phyloP scores from a whole-genome alignment of 92 coral and sea anemone genomes.

The Zoanthus sansibaricus region DNA sequence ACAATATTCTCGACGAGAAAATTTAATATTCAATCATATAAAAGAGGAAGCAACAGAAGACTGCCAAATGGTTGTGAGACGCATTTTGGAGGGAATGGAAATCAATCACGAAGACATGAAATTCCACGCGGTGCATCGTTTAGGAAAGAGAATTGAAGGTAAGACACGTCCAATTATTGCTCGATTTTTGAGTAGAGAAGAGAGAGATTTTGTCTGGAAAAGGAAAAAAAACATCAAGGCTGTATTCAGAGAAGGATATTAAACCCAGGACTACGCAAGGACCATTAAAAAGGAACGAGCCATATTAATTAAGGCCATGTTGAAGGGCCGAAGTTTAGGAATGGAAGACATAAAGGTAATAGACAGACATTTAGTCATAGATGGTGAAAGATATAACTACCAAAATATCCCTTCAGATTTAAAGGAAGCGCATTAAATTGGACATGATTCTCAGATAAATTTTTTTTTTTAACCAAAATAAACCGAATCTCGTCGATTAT shows the following conservation, averaged over 20 bases:
- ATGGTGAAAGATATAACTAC: neutral
- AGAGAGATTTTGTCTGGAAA: too few relatives aligned
- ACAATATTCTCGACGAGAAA: too few relatives aligned
- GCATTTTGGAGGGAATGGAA: neutral
- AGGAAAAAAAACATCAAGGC: too few relatives aligned
- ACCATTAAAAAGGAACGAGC: neutral
- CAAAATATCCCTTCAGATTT: neutral
- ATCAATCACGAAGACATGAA: neutral
- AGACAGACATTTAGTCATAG: neutral
- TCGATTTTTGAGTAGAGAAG: neutral
- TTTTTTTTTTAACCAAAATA: too few relatives aligned
- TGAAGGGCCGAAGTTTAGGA: neutral
- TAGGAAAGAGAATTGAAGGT: neutral
- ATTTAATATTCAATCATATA: too few relatives aligned
- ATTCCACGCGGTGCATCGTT: neutral
- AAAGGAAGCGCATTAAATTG: neutral
- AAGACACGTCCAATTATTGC: neutral
- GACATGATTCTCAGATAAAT: too few relatives aligned
- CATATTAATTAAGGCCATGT: neutral
- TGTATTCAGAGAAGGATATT: neutral
- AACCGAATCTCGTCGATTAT: too few relatives aligned
- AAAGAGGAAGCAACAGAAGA: too few relatives aligned
- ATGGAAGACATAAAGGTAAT: neutral
- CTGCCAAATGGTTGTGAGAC: too few relatives aligned
- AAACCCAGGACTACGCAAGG: neutral